Evolutionary conservation across 1,140 invertebrate species (phyloP).

Genomic region (Mycetomoellerius zeteki): DNA sequence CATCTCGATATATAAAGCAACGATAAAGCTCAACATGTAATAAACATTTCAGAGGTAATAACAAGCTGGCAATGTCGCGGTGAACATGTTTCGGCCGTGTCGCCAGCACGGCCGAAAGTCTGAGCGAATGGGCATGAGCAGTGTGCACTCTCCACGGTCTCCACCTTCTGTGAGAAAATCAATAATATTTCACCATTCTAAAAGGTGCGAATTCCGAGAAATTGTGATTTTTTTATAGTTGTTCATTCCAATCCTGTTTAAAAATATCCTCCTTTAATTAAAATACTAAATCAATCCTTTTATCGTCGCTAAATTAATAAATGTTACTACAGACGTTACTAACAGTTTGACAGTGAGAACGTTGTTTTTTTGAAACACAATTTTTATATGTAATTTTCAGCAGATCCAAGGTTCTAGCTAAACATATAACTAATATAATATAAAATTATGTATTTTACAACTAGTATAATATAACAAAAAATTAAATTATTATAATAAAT

Average conservation of each 20-base stretch:
- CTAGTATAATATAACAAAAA: not conserved
- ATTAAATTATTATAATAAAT: not conserved
- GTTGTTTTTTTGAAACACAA: not conserved
- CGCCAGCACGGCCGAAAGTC: conserved; percentile 67
- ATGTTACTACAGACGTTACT: not conserved
- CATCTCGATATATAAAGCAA: conserved; percentile 81
- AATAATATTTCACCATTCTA: conserved; percentile 82
- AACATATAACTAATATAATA: too few species aligned
- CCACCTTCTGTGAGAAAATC: conserved; percentile 76
- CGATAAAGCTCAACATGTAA: conserved; percentile 78
- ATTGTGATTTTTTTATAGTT: not conserved
- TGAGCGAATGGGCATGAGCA: conserved; percentile 80
- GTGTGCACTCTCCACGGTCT: conserved; percentile 40
- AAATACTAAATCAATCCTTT: not conserved
- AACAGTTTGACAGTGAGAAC: not conserved
- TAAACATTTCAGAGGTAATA: conserved; percentile 82
- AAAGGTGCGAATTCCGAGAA: conserved; percentile 34
- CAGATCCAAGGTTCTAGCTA: not conserved
- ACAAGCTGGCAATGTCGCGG: conserved; percentile 78
- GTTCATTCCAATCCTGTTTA: not conserved
- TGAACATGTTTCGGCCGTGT: conserved; percentile 76
- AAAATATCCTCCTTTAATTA: not conserved
- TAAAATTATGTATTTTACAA: too few species aligned
- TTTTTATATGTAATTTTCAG: conserved; percentile 1
- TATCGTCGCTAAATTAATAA: not conserved